phyloP scores from a whole-genome alignment of 2,888 invertebrate species.

The Dynastes tityus region DNA sequence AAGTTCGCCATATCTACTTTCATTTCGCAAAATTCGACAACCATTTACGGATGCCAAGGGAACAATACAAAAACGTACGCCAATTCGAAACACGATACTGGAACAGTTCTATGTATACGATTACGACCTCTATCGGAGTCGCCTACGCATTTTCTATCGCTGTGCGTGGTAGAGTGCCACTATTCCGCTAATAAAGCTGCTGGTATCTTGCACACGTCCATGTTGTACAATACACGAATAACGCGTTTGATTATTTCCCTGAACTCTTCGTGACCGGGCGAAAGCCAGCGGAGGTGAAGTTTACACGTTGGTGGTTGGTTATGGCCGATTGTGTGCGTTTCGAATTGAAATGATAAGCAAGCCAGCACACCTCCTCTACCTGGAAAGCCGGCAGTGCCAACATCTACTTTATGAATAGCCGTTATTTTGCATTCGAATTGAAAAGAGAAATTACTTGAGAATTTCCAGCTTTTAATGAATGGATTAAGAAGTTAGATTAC shows the following conservation, averaged over 20 bases:
- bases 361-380: background rate
- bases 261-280: slow-evolving; percentile 15
- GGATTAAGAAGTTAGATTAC: background rate
- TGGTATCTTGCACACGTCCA: background rate
- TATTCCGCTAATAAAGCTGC: slow-evolving; percentile 2
- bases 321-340: slow-evolving; percentile 2
- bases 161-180: background rate
- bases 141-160: slow-evolving; percentile 5
- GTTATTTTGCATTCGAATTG: slow-evolving; percentile 5
- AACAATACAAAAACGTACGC: background rate
- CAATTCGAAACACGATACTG: background rate
- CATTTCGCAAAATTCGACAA: background rate
- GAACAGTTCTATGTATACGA: background rate
- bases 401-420: background rate
- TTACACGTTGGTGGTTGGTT: slow-evolving; percentile 1
- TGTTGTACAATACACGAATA: slow-evolving; percentile 10
- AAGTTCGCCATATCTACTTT: background rate
- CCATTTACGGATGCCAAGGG: background rate
- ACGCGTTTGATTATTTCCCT: slow-evolving; percentile 12
- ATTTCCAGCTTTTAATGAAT: background rate
- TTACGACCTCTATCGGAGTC: background rate
- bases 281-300: background rate
- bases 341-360: slow-evolving; percentile 13
- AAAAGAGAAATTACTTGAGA: background rate
- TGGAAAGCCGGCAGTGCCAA: background rate